Base-by-base conservation (phyloP, 1,140 invertebrate species). In the Saccostrea glomerata region DNA sequence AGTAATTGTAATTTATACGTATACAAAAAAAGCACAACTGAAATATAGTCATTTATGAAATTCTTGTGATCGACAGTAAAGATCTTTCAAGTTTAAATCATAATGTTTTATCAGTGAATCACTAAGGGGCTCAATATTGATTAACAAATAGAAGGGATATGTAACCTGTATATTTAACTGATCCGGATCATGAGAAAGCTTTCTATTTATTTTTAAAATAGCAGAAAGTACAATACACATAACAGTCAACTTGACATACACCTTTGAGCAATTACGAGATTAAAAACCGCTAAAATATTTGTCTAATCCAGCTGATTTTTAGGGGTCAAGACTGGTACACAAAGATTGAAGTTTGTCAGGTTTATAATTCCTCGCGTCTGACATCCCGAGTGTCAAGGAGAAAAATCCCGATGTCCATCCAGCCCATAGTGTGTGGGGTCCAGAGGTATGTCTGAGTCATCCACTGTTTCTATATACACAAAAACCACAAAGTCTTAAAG, bases 401-500 rank as follows among this genome's bases (percentile, higher is more conserved):
- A 77, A 25, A 77, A 66, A 36, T 36, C 60, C 23, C 11, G 13
- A 13, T 30, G 70, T 25, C 70, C 15, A 36, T 77, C 70, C 70
- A 77, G 70, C 30, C 5, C 15, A 36, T 77, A 77, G 23, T 77
- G 70, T 77, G 70, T 77, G 70, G 25, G 70, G 70, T 77, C 70
- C 70, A 77, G 58, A n/a, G 70, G 25, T 77, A 77, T 77, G 70
- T 15, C 25, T 77, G 70, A 77, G 25, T 77, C 70, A 77, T 77
- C 11, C 70, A 11, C 70, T 77, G 70, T 77, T 77, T 77, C 70
- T 77, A 77, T 77, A 77, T 77, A 77, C 70, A 77, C 70, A 77
- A 77, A 66, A 77, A 77, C 70, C 70, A 77, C 70, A 77, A 77
- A 77, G 70, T 36, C 70, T 77, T 77, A 77, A 25, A 77, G 70